Conservation (phyloP, 2,797 vertebrate species). For the Liasis olivaceus region DNA sequence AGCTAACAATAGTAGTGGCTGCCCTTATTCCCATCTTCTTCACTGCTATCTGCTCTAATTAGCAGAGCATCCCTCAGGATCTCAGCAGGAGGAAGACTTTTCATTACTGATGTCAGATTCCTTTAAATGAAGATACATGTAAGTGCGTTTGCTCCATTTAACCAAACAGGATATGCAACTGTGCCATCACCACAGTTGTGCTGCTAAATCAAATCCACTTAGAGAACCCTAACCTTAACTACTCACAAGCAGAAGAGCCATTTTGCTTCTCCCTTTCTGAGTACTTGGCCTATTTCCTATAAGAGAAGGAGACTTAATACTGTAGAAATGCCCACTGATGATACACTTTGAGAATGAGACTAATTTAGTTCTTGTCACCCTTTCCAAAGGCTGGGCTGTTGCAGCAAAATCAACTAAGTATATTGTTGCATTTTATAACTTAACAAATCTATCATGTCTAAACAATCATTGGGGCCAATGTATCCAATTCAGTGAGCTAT, state of each 20-base stretch:
- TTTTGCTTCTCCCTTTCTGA: neutral
- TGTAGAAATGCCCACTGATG: neutral
- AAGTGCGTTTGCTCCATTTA: neutral
- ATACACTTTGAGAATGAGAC: neutral
- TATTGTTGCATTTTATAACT: too few species aligned
- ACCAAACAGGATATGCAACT: neutral
- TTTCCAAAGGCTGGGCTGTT: neutral
- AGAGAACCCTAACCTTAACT: neutral
- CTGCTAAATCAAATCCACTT: neutral
- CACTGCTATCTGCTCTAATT: neutral
- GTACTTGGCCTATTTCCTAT: neutral
- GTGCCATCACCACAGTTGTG: neutral
- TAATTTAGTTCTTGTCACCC: neutral
- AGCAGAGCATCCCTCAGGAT: neutral
- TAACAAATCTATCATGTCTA: neutral
- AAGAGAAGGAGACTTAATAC: neutral
- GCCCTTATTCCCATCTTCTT: neutral
- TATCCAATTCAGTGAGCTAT: neutral
- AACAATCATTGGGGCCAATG: neutral
- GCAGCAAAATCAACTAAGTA: neutral
- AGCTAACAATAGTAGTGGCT: neutral
- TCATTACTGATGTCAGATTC: neutral
- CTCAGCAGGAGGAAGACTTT: neutral
- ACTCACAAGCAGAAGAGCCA: neutral
- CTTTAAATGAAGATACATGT: neutral